phyloP scores from a whole-genome alignment of 2,888 invertebrate genomes.

The Nasonovia ribisnigri region DNA sequence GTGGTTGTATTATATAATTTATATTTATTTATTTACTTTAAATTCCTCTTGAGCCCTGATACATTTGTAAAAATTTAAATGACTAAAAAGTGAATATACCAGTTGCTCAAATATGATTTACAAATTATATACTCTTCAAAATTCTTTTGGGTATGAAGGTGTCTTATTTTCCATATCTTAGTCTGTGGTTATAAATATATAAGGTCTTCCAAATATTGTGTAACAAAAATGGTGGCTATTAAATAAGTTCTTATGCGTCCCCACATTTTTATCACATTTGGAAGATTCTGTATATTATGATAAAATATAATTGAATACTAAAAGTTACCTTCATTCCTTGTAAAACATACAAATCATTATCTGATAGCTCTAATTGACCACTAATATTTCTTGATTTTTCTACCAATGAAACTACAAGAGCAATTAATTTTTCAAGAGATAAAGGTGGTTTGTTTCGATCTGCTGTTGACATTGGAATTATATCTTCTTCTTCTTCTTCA shows the following conservation, averaged over 20 bases:
- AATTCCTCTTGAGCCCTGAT: neutral
- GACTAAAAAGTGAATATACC: neutral
- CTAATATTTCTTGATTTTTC: conserved; percentile 88
- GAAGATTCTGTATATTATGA: neutral
- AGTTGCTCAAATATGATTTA: neutral
- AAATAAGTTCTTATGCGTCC: neutral
- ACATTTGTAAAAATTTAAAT: neutral
- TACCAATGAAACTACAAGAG: conserved; percentile 87
- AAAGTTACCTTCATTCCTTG: conserved; percentile 83
- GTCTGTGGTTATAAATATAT: neutral
- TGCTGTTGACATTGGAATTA: conserved; percentile 74
- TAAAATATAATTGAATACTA: conserved; percentile 64
- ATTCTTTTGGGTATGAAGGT: neutral
- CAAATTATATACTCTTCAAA: neutral
- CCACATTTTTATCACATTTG: neutral
- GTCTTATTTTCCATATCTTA: neutral
- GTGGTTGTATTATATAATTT: neutral
- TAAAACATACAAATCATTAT: conserved; percentile 84
- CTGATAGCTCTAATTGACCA: conserved; percentile 79
- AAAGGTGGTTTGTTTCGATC: conserved; percentile 86
- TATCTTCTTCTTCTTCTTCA: conserved; percentile 76
- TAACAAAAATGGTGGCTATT: neutral
- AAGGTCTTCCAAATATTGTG: neutral
- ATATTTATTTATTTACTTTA: neutral
- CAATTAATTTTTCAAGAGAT: conserved; percentile 95